Percentiles rank a stretch among this genome's conserved stretches.
phyloP scores from a whole-genome alignment of 2,888 invertebrate species.

The Drosophila tanythrix region DNA sequence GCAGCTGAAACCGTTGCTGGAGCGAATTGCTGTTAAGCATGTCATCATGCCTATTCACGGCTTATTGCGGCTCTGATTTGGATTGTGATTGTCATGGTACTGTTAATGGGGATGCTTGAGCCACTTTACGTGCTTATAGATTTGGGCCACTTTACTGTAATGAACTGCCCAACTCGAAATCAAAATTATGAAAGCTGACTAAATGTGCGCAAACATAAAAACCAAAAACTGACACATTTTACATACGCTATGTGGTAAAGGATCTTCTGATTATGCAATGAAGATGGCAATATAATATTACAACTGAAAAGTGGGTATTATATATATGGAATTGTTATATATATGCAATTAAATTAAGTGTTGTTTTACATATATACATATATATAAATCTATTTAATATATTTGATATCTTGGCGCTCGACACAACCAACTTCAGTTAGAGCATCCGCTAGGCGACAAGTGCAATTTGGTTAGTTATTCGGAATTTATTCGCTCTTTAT shows the following conservation, averaged over 20 bases:
- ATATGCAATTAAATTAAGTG: neutral
- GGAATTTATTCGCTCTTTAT: constrained; percentile 47
- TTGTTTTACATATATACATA: neutral
- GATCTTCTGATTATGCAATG: neutral
- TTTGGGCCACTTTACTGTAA: constrained; percentile 74
- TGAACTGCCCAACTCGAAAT: constrained; percentile 38
- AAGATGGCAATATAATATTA: neutral
- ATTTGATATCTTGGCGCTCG: neutral
- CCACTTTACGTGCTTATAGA: constrained; percentile 77
- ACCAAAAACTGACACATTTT: constrained; percentile 15
- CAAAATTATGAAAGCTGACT: constrained; percentile 53
- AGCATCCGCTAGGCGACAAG: constrained; percentile 34
- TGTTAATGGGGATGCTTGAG: constrained; percentile 43
- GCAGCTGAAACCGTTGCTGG: neutral
- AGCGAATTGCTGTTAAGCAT: constrained; percentile 49
- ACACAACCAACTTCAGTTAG: constrained; percentile 23
- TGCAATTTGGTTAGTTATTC: constrained; percentile 27
- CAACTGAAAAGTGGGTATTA: neutral
- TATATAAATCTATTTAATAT: neutral
- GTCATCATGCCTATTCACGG: constrained; percentile 55
- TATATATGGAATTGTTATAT: too few relatives aligned
- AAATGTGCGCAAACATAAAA: constrained; percentile 22
- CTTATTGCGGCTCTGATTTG: constrained; percentile 33
- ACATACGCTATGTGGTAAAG: constrained; percentile 12
- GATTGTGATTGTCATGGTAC: constrained; percentile 41